phyloP scores from a whole-genome alignment of 2,113 vertebrate genomes.

The Rhabdornis inornatus region DNA sequence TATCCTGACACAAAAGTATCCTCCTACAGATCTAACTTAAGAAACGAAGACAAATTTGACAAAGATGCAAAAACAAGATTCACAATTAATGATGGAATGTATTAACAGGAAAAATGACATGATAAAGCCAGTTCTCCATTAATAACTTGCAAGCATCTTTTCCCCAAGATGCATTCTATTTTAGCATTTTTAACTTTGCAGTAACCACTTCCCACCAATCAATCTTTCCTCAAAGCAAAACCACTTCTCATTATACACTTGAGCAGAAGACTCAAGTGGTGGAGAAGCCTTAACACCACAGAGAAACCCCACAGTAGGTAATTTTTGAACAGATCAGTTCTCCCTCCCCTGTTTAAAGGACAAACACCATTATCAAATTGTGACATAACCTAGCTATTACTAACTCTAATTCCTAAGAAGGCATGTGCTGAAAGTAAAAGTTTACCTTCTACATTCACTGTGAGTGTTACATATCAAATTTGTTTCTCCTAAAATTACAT shows the following conservation, averaged over 20 bases:
- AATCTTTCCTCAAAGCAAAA: background rate
- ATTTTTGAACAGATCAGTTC: background rate
- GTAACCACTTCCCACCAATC: background rate
- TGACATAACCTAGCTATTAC: background rate
- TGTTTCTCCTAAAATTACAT: background rate
- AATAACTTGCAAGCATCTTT: slow-evolving; percentile 16
- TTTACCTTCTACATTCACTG: background rate
- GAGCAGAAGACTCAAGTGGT: background rate
- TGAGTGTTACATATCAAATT: background rate
- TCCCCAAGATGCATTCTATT: background rate
- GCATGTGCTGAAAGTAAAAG: background rate
- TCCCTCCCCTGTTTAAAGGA: background rate
- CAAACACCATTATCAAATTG: background rate
- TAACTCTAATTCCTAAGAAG: background rate
- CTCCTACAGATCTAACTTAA: slow-evolving; percentile 30
- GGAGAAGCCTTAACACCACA: background rate
- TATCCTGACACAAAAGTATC: slow-evolving; percentile 27
- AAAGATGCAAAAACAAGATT: slow-evolving; percentile 21
- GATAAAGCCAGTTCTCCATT: slow-evolving; percentile 11
- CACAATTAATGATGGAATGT: background rate
- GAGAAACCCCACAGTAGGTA: background rate
- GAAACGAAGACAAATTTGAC: slow-evolving; percentile 18
- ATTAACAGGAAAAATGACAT: slow-evolving; percentile 26
- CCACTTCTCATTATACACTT: background rate
- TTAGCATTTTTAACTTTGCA: background rate